Evolutionary conservation across 2,888 invertebrate species (phyloP), one percentile per base, ranked within the genome.

Genomic region (Ashinkailepas kermadecensis): DNA sequence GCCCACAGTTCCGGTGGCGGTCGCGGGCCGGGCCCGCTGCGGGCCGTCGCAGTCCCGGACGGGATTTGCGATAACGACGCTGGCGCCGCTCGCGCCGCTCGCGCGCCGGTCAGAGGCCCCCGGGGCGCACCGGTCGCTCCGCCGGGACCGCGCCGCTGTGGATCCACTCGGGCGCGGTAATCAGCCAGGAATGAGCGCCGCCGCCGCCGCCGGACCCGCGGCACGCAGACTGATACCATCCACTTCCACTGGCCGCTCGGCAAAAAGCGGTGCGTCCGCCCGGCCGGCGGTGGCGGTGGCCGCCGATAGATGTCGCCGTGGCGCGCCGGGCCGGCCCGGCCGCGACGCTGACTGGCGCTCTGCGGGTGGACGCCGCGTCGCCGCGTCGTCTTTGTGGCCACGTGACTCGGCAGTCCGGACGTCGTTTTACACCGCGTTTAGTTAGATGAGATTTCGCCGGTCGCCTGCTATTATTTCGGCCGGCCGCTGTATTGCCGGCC

Each of bases 401-500:
- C 74, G 21, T 74, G 74, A 74, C 74, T 74, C 74, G 74, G 21
- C 74, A 39, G 74, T 4, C 6, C 54, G 8, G 74, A 15, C 56
- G 21, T 74, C 54, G 56, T 74, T 74, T 74, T 74, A 74, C 74
- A 74, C 74, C 56, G 74, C 54, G 74, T 74, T 74, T 74, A 74
- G 74, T 74, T 74, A 74, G 74, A 74, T 74, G 74, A 74, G 74
- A 56, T 74, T 56, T 54, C 54, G 54, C 39, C 74, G 18, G 70
- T 54, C 39, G 70, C 15, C 18, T 1, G 7, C 74, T 21, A 54
- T 74, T 54, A 74, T 74, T 54, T 21, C 54, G 21, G 2, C 21
- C 13, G 54, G 67, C 59, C 59, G 11, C 7, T 10, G 25, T 23
- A 9, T 13, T 11, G 25, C 11, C 67, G 67, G 67, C n/a, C 25